These are phyloP conservation scores for Carlito syrichta DNA, from an alignment of 2,113 vertebrate genomes.

Conservation along the genomic window DNA sequence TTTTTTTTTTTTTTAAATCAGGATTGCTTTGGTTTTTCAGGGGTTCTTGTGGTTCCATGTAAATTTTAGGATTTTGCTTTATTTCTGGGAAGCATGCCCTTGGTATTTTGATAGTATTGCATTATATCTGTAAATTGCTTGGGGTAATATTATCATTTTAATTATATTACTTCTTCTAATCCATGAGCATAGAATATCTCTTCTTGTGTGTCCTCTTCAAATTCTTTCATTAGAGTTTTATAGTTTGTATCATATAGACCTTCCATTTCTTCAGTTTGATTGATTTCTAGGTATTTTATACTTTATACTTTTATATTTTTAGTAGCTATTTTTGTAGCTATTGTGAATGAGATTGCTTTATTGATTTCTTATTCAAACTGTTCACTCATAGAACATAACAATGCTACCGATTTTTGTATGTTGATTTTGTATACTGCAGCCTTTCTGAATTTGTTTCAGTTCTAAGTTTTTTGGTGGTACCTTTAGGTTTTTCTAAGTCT, in stretches of 20 bases:
- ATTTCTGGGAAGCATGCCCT: not conserved
- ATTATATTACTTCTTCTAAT: not conserved
- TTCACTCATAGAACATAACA: not conserved
- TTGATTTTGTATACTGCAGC: not conserved
- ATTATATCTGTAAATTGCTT: not conserved
- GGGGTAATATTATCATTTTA: not conserved
- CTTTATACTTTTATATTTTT: too few relatives aligned
- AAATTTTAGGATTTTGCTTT: not conserved
- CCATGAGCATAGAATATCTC: not conserved
- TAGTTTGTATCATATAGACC: not conserved
- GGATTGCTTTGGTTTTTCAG: not conserved
- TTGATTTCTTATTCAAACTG: not conserved
- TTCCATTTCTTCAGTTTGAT: not conserved
- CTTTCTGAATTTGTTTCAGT: not conserved
- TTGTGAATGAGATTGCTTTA: not conserved
- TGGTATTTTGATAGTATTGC: not conserved
- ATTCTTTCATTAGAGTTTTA: not conserved
- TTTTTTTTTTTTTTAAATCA: not conserved
- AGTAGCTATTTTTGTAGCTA: not conserved
- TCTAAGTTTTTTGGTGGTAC: not conserved
- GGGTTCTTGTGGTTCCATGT: not conserved
- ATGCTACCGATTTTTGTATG: not conserved
- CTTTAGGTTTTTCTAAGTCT: not conserved
- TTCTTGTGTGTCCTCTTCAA: not conserved
- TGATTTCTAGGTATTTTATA: not conserved